Evolutionary conservation across 35 echinoderm and acorn worm species (phyloP), one percentile per base, ranked within the genome.

Genomic region (Apostichopus japonicus): DNA sequence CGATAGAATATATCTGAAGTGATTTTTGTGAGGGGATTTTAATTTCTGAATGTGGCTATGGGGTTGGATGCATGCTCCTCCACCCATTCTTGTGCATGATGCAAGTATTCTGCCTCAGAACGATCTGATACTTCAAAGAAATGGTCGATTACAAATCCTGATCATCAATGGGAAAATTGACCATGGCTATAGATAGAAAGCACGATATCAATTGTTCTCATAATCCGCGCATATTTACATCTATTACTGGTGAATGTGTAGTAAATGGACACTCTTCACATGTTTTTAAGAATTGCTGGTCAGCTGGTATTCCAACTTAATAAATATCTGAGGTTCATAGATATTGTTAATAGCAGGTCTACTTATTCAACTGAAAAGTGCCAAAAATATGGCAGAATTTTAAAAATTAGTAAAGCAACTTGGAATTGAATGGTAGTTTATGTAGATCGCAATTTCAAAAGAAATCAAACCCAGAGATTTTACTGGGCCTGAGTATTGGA

Each of bases 31-130:
- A 58, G 83, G 54, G 83, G 59, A 61, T 23, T 87, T 65, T 23
- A 87, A 80, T 80, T 87, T 87, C 59, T 58, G 21, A 87, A 87
- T 87, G 83, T 65, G 22, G 25, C n/a, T 57, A 87, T 87, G 83
- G 53, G 83, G 14, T 61, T 87, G 15, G 83, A 87, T 61, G 23
- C 54, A 61, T 87, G 57, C 59, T 61, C 54, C 59, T 57, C 83
- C 59, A 62, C 84, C 61, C 59, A 61, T 87, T 58, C 54, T 87
- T 87, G 83, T 87, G 55, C 61, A 55, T 87, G 83, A 55, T 87
- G 83, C 55, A 87, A 87, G 59, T 87, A 55, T 55, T 65, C 83
- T 61, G 59, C 55, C 83, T 65, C 54, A 87, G 83, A 87, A 61
- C 83, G 83, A 65, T 24, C 55, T 57, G 59, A 87, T 87, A 87